A percentile compares a stretch with the other conserved stretches of the same genome.
phyloP scores from a whole-genome alignment of 1,140 invertebrate species.

The Drosophila virilis region DNA sequence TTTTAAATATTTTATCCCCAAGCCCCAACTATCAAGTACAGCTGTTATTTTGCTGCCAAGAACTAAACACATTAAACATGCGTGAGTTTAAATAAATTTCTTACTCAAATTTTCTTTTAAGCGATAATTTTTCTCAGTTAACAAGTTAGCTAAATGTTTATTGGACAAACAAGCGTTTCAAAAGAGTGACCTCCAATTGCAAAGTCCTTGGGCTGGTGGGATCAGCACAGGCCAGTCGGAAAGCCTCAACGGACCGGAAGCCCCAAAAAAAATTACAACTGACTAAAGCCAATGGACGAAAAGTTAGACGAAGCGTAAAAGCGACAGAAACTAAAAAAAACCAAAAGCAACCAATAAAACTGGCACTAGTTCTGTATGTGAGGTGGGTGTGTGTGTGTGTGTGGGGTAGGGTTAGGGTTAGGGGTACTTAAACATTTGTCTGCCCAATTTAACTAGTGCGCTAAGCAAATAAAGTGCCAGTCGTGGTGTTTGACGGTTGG shows the following conservation, averaged over 20 bases:
- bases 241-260: slow-evolving; percentile 35
- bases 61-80: no score
- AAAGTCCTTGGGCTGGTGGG: slow-evolving; percentile 10
- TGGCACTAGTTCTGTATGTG: slow-evolving; percentile 2
- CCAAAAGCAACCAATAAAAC: neutral
- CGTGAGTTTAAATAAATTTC: neutral
- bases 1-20: no score
- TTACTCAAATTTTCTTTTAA: neutral
- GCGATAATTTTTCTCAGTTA: slow-evolving; percentile 2
- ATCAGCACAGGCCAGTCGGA: slow-evolving; percentile 28
- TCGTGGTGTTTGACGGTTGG: slow-evolving; percentile 10
- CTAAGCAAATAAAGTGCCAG: slow-evolving; percentile 52
- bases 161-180: slow-evolving; percentile 24
- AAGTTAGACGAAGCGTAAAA: slow-evolving; percentile 38
- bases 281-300: slow-evolving; percentile 38
- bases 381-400: slow-evolving; percentile 2
- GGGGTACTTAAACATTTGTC: slow-evolving; percentile 58
- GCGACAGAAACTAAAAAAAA: slow-evolving; percentile 13
- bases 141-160: slow-evolving; percentile 23
- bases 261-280: slow-evolving; percentile 30
- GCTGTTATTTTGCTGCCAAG: no score
- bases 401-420: neutral
- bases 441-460: slow-evolving; percentile 62
- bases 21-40: no score
- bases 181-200: slow-evolving; percentile 29